phyloP scores from a whole-genome alignment of 1,140 invertebrate genomes.

The Drosophila simulans region DNA sequence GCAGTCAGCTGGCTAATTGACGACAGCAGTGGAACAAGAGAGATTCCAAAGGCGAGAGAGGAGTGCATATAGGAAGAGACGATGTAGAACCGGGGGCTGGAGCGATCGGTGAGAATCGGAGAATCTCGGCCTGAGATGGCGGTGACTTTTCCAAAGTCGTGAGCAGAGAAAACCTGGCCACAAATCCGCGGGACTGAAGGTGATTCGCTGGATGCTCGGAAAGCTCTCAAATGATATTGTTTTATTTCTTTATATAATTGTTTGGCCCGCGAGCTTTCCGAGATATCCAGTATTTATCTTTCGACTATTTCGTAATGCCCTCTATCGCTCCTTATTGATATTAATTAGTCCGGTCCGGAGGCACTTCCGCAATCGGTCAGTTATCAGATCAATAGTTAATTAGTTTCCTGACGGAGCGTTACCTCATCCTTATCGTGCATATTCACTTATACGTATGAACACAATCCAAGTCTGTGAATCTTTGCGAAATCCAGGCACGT shows the following conservation, averaged over 20 bases:
- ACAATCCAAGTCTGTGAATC: slow-evolving; percentile 46
- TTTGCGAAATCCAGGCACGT: slow-evolving; percentile 22
- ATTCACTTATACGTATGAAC: slow-evolving; percentile 54
- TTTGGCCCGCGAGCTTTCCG: slow-evolving; percentile 38
- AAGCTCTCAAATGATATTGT: slow-evolving; percentile 60
- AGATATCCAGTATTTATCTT: slow-evolving; percentile 42
- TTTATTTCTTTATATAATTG: slow-evolving; percentile 54
- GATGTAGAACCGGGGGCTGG: slow-evolving; percentile 9
- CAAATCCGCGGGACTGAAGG: slow-evolving; percentile 58
- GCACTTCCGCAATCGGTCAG: slow-evolving; percentile 29
- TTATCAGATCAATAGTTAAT: slow-evolving; percentile 41
- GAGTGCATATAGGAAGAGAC: not conserved
- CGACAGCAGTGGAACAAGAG: slow-evolving; percentile 21
- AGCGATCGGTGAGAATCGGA: slow-evolving; percentile 33
- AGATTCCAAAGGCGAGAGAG: slow-evolving; percentile 14
- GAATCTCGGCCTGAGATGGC: slow-evolving; percentile 34
- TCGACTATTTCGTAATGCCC: slow-evolving; percentile 31
- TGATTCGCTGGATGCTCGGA: slow-evolving; percentile 52
- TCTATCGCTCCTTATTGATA: slow-evolving; percentile 14
- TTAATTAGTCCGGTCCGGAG: slow-evolving; percentile 23
- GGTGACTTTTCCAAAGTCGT: slow-evolving; percentile 65
- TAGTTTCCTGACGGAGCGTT: slow-evolving; percentile 33
- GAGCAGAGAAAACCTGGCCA: slow-evolving; percentile 33
- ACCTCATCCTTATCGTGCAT: slow-evolving; percentile 70
- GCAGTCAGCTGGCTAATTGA: slow-evolving; percentile 63